Evolutionary conservation across 92 coral and sea anemone species (phyloP).

Genomic region (Pocillopora meandrina): DNA sequence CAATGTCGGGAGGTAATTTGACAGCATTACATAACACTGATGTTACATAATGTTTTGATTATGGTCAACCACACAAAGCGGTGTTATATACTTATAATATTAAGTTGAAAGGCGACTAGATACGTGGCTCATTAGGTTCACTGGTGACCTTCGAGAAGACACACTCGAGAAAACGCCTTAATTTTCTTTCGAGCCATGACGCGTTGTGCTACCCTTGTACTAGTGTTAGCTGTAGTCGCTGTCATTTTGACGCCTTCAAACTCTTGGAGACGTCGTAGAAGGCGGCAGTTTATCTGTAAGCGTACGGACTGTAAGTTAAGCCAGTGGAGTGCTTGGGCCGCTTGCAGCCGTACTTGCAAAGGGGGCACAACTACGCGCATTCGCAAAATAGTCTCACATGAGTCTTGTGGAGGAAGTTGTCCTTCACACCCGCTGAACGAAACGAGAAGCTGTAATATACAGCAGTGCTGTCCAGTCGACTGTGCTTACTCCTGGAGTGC

Average conservation of each 20-base stretch:
- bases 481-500: conserved; percentile 74
- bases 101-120: too few species aligned
- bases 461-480: conserved; percentile 66
- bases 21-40: background rate
- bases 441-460: conserved; percentile 56
- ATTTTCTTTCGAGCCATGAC: background rate
- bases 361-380: conserved; percentile 56
- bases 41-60: too few species aligned
- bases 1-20: background rate
- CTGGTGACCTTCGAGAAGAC: background rate
- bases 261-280: background rate
- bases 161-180: background rate
- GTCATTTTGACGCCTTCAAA: too few species aligned
- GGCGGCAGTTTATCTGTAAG: conserved; percentile 53
- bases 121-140: background rate
- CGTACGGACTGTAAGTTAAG: conserved; percentile 64
- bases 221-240: background rate
- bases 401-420: conserved; percentile 66
- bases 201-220: background rate
- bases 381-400: conserved; percentile 30
- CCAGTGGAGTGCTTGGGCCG: conserved; percentile 68
- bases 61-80: too few species aligned
- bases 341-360: conserved; percentile 68
- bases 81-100: too few species aligned
- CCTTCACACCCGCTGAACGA: conserved; percentile 54